Evolutionary conservation across 2,888 invertebrate genomes (phyloP), one percentile per base, ranked within the genome.

Genomic region (Eupithecia dodoneata): DNA sequence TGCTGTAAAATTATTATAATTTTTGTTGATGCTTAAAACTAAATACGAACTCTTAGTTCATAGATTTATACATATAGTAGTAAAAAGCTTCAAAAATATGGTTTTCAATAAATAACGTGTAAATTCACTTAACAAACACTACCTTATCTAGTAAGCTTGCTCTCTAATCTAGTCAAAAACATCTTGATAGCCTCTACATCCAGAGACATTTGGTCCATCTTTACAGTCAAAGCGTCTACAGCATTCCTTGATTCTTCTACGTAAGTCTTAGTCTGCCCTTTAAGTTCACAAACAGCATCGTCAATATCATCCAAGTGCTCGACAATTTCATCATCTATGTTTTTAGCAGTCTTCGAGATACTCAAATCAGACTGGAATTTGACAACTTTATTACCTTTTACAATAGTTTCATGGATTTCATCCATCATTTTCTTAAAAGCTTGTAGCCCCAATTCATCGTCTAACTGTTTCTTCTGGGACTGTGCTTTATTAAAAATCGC

Each of bases 401-500:
- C 88, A n/a, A 94, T 85, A 6, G 88, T 89, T 5, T 91, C 87
- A 71, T 94, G 89, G 86, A 95, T 94, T 77, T 92, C 94, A 10
- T 90, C 86, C 66, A 95, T 86, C 80, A 90, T 90, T 0, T 84
- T 87, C 74, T 84, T 90, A 76, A 94, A 93, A 2, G 84, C 84
- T 81, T 89, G 86, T 4, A 91, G 79, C 7, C 88, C 90, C 44
- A 90, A 78, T 82, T 94, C 92, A 12, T 91, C 89, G 65, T 93
- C 93, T 49, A 87, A 87, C 79, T 91, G 91, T 71, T 91, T 92
- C 79, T 93, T 91, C 77, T 94, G 93, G 7, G 78, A 76, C 66
- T 93, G 91, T 0, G 94, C 95, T 86, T 90, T 94, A 13, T 91
- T 89, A 41, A 95, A 90, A 49, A 95, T 93, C 0, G 92, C 89